These are phyloP conservation scores for Orbicella faveolata DNA, from an alignment of 64 coral and sea anemone species.

Conservation along the genomic window DNA sequence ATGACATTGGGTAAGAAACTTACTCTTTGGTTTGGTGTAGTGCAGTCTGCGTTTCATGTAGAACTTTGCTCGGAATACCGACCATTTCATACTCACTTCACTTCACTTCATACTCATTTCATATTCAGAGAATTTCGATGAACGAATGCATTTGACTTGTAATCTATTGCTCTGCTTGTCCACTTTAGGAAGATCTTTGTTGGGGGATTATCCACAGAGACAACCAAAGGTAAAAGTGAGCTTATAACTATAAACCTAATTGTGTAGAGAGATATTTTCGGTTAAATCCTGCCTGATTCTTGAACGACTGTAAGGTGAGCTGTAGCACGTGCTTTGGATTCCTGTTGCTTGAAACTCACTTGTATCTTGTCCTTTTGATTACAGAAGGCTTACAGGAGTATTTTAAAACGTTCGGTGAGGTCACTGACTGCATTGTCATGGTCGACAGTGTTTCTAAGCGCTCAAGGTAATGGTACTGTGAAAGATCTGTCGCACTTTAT, in stretches of 20 bases:
- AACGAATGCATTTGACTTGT: neutral
- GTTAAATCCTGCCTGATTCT: neutral
- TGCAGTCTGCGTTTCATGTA: neutral
- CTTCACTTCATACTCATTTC: neutral
- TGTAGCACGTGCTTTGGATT: conserved; percentile 3
- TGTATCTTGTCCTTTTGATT: neutral
- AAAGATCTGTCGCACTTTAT: too few relatives aligned
- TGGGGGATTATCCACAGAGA: conserved; percentile 66
- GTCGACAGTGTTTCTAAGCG: conserved; percentile 43
- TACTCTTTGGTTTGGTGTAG: neutral
- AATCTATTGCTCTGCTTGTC: neutral
- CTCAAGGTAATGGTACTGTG: conserved; percentile 49
- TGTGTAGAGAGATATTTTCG: neutral
- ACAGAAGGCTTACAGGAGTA: conserved; percentile 73
- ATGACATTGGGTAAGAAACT: conserved; percentile 81
- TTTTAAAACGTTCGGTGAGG: conserved; percentile 72
- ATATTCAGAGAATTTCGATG: too few relatives aligned
- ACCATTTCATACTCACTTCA: neutral
- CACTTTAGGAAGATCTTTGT: conserved; percentile 85
- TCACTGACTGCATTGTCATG: conserved; percentile 84
- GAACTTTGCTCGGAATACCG: neutral
- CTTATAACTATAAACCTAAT: neutral
- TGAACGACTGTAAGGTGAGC: neutral
- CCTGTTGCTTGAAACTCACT: neutral
- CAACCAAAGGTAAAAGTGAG: conserved; percentile 64